These are phyloP conservation scores for Myotis daubentonii DNA, from an alignment of 2,797 vertebrate genomes.

Conservation along the genomic window DNA sequence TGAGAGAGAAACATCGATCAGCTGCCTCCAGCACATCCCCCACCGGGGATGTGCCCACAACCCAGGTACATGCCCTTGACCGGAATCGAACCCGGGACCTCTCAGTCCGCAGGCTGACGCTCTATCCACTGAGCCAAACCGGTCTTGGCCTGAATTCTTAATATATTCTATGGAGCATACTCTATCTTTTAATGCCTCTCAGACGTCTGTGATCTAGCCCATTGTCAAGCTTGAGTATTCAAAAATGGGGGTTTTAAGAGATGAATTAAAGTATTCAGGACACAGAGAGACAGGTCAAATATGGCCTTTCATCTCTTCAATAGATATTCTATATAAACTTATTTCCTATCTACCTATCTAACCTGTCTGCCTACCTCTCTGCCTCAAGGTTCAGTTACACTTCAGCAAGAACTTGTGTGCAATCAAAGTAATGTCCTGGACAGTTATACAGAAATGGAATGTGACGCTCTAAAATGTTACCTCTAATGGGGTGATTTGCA, in stretches of 20 bases:
- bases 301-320: constrained; percentile 12
- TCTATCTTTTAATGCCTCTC: background rate
- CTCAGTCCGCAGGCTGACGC: too few relatives aligned
- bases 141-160: too few relatives aligned
- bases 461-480: background rate
- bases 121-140: too few relatives aligned
- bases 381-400: background rate
- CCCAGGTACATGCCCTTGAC: too few relatives aligned
- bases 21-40: too few relatives aligned
- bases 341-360: background rate
- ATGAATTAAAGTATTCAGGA: constrained; percentile 28
- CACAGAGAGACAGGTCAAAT: background rate
- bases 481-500: background rate
- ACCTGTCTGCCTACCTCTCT: background rate
- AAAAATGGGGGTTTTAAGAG: constrained; percentile 25
- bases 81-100: too few relatives aligned
- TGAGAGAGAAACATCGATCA: too few relatives aligned
- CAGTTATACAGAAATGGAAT: background rate
- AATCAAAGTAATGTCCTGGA: background rate
- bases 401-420: constrained; percentile 10
- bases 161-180: background rate
- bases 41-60: too few relatives aligned
- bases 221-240: background rate
- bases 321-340: constrained; percentile 1
- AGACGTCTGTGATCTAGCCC: constrained; percentile 27